phyloP scores from a whole-genome alignment of 2,113 vertebrate species.

The Myocastor coypus region DNA sequence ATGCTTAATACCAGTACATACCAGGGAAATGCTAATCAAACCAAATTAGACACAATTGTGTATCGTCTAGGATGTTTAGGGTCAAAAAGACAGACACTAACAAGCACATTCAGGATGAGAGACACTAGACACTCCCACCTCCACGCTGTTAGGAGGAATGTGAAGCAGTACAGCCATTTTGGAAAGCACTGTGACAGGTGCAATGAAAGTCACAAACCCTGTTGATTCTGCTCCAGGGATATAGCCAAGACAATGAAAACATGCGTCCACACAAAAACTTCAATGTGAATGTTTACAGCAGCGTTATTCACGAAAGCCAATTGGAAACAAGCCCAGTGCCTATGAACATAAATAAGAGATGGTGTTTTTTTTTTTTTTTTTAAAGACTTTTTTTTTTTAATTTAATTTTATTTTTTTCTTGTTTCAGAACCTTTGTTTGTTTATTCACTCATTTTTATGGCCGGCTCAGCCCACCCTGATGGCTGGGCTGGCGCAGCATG shows the following conservation, averaged over 20 bases:
- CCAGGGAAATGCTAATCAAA: not conserved
- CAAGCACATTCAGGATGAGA: not conserved
- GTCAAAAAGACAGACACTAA: not conserved
- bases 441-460: too few relatives aligned
- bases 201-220: not conserved
- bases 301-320: not conserved
- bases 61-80: not conserved
- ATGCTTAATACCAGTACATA: not conserved
- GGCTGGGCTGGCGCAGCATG: too few relatives aligned
- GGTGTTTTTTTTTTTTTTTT: too few relatives aligned
- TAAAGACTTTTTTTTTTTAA: too few relatives aligned
- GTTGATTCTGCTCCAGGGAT: not conserved
- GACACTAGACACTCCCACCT: not conserved
- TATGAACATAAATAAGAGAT: not conserved
- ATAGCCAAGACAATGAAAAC: not conserved
- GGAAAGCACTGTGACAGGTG: not conserved
- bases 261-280: not conserved
- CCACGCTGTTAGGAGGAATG: not conserved
- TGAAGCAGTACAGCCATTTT: fast-evolving
- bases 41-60: not conserved
- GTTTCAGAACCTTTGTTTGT: too few relatives aligned
- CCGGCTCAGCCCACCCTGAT: too few relatives aligned
- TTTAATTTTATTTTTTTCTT: too few relatives aligned
- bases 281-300: not conserved
- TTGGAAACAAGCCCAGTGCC: not conserved